phyloP scores from a whole-genome alignment of 23 tunicate species.

The Ciona savignyi region DNA sequence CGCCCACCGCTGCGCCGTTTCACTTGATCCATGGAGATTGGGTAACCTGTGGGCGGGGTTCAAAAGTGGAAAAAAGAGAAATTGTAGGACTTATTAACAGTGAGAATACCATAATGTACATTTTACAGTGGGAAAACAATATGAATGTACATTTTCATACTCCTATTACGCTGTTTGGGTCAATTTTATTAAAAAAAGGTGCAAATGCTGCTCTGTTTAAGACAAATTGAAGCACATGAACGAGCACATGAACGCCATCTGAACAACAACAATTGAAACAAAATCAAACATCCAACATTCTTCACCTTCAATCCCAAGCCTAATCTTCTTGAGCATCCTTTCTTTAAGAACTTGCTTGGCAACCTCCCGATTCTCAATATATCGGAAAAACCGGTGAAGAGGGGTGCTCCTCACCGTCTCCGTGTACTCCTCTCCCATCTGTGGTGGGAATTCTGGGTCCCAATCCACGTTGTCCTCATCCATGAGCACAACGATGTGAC shows the following conservation, averaged over 20 bases:
- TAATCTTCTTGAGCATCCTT: constrained; percentile 85
- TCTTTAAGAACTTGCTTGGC: constrained; percentile 89
- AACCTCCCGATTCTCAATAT: constrained; percentile 96
- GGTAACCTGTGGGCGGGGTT: constrained; percentile 83
- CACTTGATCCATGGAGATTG: constrained; percentile 83
- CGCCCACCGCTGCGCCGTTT: constrained; percentile 84
- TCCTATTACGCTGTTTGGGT: no score
- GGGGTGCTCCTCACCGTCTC: constrained; percentile 63
- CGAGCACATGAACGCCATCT: neutral
- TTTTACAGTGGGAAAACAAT: no score
- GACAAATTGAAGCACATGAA: no score
- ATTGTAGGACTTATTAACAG: no score
- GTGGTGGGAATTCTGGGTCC: constrained; percentile 92
- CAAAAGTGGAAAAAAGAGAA: no score
- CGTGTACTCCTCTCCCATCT: constrained; percentile 93
- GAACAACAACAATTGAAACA: no score
- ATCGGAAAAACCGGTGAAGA: constrained; percentile 75
- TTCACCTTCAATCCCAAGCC: constrained; percentile 94
- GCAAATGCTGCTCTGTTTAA: no score
- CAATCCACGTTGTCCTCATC: constrained; percentile 97
- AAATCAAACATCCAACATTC: neutral
- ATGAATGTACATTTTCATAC: no score
- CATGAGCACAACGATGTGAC: constrained; percentile 89
- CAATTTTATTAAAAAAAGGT: no score
- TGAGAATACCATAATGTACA: no score